Base-by-base conservation (phyloP, 2,797 vertebrate species). In the Alauda arvensis region DNA sequence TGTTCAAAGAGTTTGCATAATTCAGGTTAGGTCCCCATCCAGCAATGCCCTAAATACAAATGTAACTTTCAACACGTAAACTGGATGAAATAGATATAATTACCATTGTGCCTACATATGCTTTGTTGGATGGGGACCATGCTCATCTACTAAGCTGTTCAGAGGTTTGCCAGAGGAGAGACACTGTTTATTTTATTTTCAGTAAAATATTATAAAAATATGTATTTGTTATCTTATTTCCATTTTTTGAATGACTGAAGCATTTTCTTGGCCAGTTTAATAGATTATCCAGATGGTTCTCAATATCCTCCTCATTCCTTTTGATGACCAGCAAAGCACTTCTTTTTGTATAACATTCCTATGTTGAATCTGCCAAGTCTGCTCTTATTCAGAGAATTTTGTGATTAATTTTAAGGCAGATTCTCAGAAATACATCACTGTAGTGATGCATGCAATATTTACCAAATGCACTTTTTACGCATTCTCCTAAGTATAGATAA, bases 251-350 rank as follows among this genome's bases (percentile, higher is more conserved):
- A 59, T 42, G 56, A 61, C 76, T 55, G 57, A 65, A 76, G 15
- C n/a, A 4, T 83, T 94, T 87, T 88, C 55, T 86, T 63, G 67
- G 67, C 75, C 79, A 46, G 74, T 81, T 80, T 39, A 88, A 42
- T 28, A 56, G 39, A 51, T 82, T 84, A 77, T 74, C 68, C 85
- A 90, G 85, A 45, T 79, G 81, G 75, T 55, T 86, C 61, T 77
- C 67, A 20, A 18, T 66, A 72, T 61, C 40, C 12, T 80, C 9
- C 42, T 45, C 39, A 2, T 74, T 61, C 26, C 46, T 79, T 82
- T 23, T n/a, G 43, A 85, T 68, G 89, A 86, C 83, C 87, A 91
- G 43, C 79, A 34, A 82, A 70, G 33, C 49, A 34, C 51, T 51
- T 65, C 9, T 53, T 81, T 89, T 31, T 76, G 52, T 70, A 3